Conservation (phyloP, 1,140 invertebrate genomes). For the Steinernema khuongi region DNA sequence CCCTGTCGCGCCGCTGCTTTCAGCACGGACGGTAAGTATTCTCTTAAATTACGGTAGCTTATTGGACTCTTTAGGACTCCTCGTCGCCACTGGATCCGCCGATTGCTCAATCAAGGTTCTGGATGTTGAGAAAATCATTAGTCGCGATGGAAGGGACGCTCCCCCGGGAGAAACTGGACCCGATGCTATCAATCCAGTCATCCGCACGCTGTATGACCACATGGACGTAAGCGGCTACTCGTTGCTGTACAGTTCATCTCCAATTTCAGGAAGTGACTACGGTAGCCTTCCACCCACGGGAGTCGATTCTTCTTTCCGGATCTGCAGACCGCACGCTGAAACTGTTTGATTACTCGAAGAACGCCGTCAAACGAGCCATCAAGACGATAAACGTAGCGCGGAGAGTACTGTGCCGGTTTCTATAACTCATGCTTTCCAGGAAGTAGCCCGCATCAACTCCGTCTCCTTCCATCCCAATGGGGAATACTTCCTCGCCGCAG, state of each 20-base stretch:
- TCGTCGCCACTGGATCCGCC: conserved; percentile 94
- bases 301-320: conserved; percentile 83
- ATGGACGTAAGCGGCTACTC: conserved; percentile 66
- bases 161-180: conserved; percentile 65
- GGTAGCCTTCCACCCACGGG: conserved; percentile 84
- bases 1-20: conserved; percentile 89
- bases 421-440: conserved; percentile 63
- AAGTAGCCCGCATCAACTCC: conserved; percentile 79
- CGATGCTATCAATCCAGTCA: conserved; percentile 77
- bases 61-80: conserved; percentile 65
- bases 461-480: conserved; percentile 90
- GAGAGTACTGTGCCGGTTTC: no score
- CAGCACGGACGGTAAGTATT: conserved; percentile 71
- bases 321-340: conserved; percentile 87
- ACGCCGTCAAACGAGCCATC: conserved; percentile 93
- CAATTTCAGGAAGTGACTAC: conserved; percentile 77
- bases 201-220: conserved; percentile 95
- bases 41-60: conserved; percentile 18
- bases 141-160: conserved; percentile 60
- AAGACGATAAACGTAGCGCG: conserved; percentile 64
- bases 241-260: neutral
- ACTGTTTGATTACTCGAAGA: conserved; percentile 94
- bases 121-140: conserved; percentile 94
- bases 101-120: conserved; percentile 97
- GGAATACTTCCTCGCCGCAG: conserved; percentile 85